Evolutionary conservation across 2,888 invertebrate genomes (phyloP), one percentile per base, ranked within the genome.

Genomic region (Caenorhabditis sp.): DNA sequence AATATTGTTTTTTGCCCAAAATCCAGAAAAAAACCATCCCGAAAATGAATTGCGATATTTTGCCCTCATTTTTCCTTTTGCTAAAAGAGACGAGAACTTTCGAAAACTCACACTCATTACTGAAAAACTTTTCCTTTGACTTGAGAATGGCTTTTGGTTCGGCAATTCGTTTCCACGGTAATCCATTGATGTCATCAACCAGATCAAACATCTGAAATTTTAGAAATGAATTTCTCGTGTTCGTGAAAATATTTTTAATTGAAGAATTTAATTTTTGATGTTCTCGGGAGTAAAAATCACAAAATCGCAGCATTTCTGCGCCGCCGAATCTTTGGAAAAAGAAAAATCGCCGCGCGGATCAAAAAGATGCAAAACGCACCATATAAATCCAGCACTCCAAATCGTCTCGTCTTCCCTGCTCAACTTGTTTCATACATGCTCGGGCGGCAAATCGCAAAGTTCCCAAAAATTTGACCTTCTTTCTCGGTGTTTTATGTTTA

Each of bases 391-490:
- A 80, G 19, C 71, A 70, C 63, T 80, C 80, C 55, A 78, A 31
- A 57, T 80, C 80, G 37, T 80, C 80, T 49, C 74, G 74, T 21
- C 80, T 51, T 50, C 76, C 77, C 43, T 80, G 80, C 36, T 80
- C 80, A 57, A 69, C 14, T 4, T 70, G 66, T 8, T 61, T 51
- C 67, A 77, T 76, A 58, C 77, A 78, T 0, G 74, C 76, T 4
- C 80, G 58, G 10, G 71, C 59, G 0, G 80, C 76, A 36, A 74
- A 80, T 37, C 80, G 12, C n/a, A 76, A 37, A 1, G 80, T 80
- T 55, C 80, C 80, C 23, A 80, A 59, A 51, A 80, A 80, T 58
- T 76, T 80, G 27, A 76, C 78, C 36, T 70, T 77, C 27, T 72
- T 69, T 21, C 79, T 50, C 50, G 69, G 73, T 19, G 26, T 55